phyloP scores from a whole-genome alignment of 1,140 invertebrate species.

The Pseudoatta argentina region DNA sequence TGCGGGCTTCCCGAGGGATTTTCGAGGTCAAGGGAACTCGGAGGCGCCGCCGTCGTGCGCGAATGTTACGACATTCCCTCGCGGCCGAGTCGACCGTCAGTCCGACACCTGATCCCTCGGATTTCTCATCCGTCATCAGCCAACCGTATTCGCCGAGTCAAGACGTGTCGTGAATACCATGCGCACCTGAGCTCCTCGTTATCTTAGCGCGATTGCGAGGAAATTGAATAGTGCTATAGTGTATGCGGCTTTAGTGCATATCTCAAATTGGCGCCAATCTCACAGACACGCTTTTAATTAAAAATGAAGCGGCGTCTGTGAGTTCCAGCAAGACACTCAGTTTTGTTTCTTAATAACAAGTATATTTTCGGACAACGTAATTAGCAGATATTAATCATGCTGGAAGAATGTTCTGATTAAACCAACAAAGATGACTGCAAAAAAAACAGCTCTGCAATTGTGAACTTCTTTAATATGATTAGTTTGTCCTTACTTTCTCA shows the following conservation, averaged over 20 bases:
- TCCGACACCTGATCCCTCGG: conserved; percentile 17
- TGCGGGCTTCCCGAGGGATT: conserved; percentile 68
- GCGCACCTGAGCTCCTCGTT: neutral
- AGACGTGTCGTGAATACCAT: conserved; percentile 7
- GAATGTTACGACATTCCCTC: conserved; percentile 26
- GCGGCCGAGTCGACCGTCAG: conserved; percentile 1
- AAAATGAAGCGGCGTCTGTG: neutral
- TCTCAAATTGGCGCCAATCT: neutral
- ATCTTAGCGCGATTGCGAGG: neutral
- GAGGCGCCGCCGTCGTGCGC: conserved; percentile 48
- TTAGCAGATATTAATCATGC: neutral
- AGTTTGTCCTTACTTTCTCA: too few species aligned
- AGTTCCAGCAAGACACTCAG: neutral
- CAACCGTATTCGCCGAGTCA: neutral
- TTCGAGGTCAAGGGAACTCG: conserved; percentile 75
- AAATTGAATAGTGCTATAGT: neutral
- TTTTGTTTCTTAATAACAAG: neutral
- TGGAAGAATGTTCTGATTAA: too few species aligned
- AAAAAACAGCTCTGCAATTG: too few species aligned
- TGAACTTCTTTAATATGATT: too few species aligned
- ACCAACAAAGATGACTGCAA: too few species aligned
- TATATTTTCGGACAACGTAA: neutral
- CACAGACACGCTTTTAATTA: too few species aligned
- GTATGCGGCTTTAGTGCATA: neutral
- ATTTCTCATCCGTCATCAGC: neutral